Base-by-base conservation (phyloP, 2,888 invertebrate species). In the Drosophila fungiperda region DNA sequence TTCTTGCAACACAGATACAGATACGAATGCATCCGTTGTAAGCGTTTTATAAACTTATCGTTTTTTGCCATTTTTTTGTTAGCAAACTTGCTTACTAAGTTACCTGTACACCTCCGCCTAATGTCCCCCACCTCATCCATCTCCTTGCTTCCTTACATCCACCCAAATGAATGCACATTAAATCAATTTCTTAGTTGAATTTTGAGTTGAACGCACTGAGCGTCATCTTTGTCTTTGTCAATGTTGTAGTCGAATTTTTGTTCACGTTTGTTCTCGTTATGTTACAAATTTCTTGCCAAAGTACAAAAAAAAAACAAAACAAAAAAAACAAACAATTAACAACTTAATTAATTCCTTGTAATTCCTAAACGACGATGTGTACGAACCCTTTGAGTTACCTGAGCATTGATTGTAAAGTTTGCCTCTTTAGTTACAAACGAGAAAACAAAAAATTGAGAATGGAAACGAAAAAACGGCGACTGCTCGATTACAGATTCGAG, bases 151-250 rank as follows among this genome's bases (percentile, higher is more conserved):
- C 36, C 49, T 2, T 15, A 45, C 8, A 45, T 45, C 54, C 52
- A 20, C 33, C 15, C 42, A 54, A 64, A 57, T 32, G 32, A 57
- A 72, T 74, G 83, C 80, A 88, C 88, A 88, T 86, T 88, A 89
- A 89, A 87, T 88, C 78, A 87, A 87, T 89, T 87, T 89, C 89
- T 86, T 87, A 89, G 88, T 87, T 89, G 79, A 87, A 87, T 89
- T 89, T 87, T 89, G 61, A 78, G 76, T 82, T 82, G 68, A 71
- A 60, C 78, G 72, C 70, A 57, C 36, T 36, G 62, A 45, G 61
- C 76, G 79, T 77, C 78, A 76, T 62, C 73, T 83, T 80, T 73
- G 60, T 82, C 80, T 81, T 82, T 81, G 81, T 79, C 82, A 83
- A 83, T 86, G 89, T 87, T 87, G 89, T 87, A 87, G 87, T 89